Percentiles rank a stretch among this genome's conserved stretches.
These are phyloP conservation scores for Lymantria monacha DNA, from an alignment of 2,888 invertebrate species.

Conservation along the genomic window DNA sequence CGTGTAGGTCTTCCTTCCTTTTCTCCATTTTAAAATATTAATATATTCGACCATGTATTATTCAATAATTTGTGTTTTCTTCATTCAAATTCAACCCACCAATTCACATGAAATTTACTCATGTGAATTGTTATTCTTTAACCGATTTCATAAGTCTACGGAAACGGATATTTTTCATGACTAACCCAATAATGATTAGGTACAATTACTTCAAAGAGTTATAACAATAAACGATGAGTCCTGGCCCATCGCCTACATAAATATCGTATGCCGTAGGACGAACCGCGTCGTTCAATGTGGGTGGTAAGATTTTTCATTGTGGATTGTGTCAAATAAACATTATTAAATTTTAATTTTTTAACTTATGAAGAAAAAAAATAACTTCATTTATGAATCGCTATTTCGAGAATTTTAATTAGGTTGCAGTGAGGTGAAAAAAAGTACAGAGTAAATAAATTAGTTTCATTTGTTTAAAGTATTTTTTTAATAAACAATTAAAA, in stretches of 20 bases:
- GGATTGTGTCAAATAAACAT: neutral
- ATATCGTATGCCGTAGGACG: neutral
- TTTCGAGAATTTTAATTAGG: no score
- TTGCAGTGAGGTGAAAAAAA: no score
- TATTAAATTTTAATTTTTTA: neutral
- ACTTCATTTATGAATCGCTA: neutral
- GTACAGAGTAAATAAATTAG: no score
- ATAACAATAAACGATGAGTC: constrained; percentile 7
- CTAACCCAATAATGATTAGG: constrained; percentile 3
- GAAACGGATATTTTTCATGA: constrained; percentile 2
- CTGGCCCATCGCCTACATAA: constrained; percentile 3
- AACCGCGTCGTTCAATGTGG: neutral
- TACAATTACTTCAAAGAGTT: constrained; percentile 7
- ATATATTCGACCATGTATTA: no score
- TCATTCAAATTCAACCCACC: no score
- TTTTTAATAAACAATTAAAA: no score
- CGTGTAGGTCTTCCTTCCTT: no score
- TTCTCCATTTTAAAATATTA: no score
- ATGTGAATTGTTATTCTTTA: no score
- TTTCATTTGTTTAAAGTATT: no score
- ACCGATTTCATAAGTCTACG: neutral
- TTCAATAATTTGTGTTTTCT: no score
- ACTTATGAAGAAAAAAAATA: neutral
- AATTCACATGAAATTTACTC: no score
- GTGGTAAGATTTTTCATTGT: neutral